Base-by-base conservation (phyloP, 2,888 invertebrate species). In the Dascillus cervinus region DNA sequence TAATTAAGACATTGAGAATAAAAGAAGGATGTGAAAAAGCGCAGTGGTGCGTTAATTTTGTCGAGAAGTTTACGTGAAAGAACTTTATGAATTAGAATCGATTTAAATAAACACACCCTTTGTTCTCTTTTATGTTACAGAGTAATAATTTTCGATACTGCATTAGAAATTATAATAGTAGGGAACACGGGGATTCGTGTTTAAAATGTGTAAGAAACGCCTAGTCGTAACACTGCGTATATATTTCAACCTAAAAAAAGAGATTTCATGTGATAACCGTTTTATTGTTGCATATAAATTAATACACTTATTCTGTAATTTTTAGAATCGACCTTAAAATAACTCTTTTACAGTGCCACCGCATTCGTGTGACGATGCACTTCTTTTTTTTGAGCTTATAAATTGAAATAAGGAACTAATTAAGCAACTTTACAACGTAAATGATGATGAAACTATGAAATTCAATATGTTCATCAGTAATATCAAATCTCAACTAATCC, bases 191-290 rank as follows among this genome's bases (percentile, higher is more conserved):
- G 33, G 39, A 30, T 37, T 40, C 39, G 39, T 40, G 39, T 37
- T 26, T 26, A 37, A 40, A 40, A 36, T 40, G 39, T 31, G 36
- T 32, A 36, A 39, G 35, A 26, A 34, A 29, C 25, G 26, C 32
- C 39, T 21, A 29, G 14, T 25, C 24, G 23, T 35, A 39, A 32
- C 32, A 27, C 29, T 39, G 31, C 31, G 26, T 39, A 34, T 32
- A 39, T 30, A 37, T 40, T 36, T 32, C 30, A 40, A 32, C 33
- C 33, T 40, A 40, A 36, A 33, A 33, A 32, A 33, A n/a, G n/a
- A n/a, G 39, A 40, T 40, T 40, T 40, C 39, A 37, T 40, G 39
- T 39, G 35, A 33, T 40, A 33, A 37, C 39, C 25, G 30, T 40
- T n/a, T 40, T 40, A 40, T 40, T 27, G 36, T 32, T 30, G 36